These are phyloP conservation scores for Scelioninae gen. 1 DNA, from an alignment of 2,888 invertebrate genomes.

Conservation along the genomic window DNA sequence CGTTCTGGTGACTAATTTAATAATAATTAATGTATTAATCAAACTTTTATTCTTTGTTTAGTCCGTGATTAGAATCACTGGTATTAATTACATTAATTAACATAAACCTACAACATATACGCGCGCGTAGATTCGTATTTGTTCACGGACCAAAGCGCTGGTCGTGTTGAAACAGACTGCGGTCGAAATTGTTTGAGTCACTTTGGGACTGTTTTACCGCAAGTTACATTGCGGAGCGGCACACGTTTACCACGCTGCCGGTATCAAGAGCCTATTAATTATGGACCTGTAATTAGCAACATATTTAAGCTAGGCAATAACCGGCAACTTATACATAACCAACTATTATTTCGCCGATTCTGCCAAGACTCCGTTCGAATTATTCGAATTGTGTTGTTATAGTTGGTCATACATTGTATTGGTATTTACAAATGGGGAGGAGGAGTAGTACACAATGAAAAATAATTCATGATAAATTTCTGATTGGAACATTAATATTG, in stretches of 20 bases:
- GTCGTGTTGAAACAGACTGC: conserved; percentile 47
- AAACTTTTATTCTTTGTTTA: conserved; percentile 10
- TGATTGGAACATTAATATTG: no score
- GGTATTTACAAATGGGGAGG: not conserved
- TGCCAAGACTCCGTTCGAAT: conserved; percentile 25
- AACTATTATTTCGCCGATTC: conserved; percentile 48
- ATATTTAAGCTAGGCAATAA: conserved; percentile 65
- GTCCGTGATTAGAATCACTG: conserved; percentile 40
- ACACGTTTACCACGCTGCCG: conserved; percentile 42
- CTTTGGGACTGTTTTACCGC: conserved; percentile 69
- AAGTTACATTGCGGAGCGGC: conserved; percentile 67
- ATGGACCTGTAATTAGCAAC: conserved; percentile 64
- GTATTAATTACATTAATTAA: conserved; percentile 61
- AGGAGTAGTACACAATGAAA: not conserved
- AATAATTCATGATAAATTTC: no score
- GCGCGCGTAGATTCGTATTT: conserved; percentile 46
- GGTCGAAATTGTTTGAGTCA: conserved; percentile 70
- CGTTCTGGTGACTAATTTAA: no score
- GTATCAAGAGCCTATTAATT: conserved; percentile 69
- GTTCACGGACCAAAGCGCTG: conserved; percentile 37
- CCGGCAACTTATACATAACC: conserved; percentile 47
- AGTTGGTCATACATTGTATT: not conserved
- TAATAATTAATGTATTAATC: conserved; percentile 5
- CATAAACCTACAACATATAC: conserved; percentile 51
- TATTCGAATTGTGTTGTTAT: conserved; percentile 26